Base-by-base conservation (phyloP, 2,113 vertebrate genomes). In the Carassius gibelio region DNA sequence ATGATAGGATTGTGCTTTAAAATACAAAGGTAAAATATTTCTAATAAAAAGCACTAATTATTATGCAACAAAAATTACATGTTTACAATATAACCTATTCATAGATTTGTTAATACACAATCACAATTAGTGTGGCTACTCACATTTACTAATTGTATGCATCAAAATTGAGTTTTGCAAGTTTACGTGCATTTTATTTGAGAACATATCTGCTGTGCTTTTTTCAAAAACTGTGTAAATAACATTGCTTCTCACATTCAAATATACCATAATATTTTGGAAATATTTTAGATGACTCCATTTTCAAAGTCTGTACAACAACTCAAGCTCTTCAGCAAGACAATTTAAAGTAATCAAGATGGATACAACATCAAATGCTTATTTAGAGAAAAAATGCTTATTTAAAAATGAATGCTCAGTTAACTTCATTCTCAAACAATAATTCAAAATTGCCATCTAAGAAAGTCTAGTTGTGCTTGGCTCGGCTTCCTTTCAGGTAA, bases 391-490 rank as follows among this genome's bases (percentile, higher is more conserved):
- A 62, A 80, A 78, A 38, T 9, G 7, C 36, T 15, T 77, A 17
- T 57, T 59, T 57, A 55, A 17, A 19, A 7, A 57, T 55, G 19
- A 55, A 55, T 57, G 55, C 9, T 13, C 17, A 59, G 23, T 50
- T 15, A 38, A 38, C 5, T 50, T 23, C 21, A 38, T 38, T 78
- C 34, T 61, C 3, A 38, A 21, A 59, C 30, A 59, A n/a, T 59
- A 36, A 34, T 21, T n/a, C 21, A 34, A 11, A 9, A 57, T 5
- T 34, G 76, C 34, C 9, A 21, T 48, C 45, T 11, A 2, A 48
- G 45, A 48, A 48, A 10, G 30, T 68, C 91, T 94, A 97, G 92
- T 97, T 97, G 95, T 97, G 96, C 94, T 96, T 97, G 36, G 96
- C 96, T 86, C 95, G 82, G 14, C 95, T 92, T 1, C 96, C 96